A percentile compares a stretch with the other conserved stretches of the same genome.
phyloP scores from a whole-genome alignment of 2,113 vertebrate species.

The Cololabis saira region DNA sequence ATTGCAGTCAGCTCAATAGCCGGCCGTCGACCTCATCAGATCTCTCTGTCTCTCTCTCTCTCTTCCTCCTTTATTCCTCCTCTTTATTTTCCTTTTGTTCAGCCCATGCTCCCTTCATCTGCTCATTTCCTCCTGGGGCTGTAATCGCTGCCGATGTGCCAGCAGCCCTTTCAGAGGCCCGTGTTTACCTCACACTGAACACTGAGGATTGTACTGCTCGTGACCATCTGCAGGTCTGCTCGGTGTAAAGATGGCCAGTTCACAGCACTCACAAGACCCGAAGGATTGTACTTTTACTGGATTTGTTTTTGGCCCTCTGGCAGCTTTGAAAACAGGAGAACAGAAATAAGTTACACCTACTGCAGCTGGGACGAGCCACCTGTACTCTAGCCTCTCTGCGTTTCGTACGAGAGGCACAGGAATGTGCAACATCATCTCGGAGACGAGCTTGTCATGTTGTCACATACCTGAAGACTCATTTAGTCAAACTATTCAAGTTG shows the following conservation, averaged over 20 bases:
- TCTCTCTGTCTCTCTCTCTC: conserved; percentile 51
- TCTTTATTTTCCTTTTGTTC: conserved; percentile 66
- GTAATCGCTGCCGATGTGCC: conserved; percentile 46
- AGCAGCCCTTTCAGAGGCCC: conserved; percentile 20
- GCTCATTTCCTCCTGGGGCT: conserved; percentile 66
- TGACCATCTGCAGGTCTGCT: conserved; percentile 5
- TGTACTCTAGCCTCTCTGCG: no score
- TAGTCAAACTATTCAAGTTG: no score
- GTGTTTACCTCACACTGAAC: conserved; percentile 39
- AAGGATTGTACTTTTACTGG: conserved; percentile 6
- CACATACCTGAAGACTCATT: no score
- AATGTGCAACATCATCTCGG: no score
- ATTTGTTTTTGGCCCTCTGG: not conserved
- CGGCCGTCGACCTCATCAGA: conserved; percentile 59
- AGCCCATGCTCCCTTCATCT: conserved; percentile 58
- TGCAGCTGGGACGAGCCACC: no score
- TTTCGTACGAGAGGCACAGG: no score
- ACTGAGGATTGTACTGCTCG: conserved; percentile 1
- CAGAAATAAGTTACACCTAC: no score
- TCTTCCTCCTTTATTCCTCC: conserved; percentile 45
- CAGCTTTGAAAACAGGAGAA: no score
- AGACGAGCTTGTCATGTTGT: no score
- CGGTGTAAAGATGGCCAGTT: conserved; percentile 8
- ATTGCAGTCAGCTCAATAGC: conserved; percentile 62
- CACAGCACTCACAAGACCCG: conserved; percentile 26